Evolutionary conservation across 2,797 vertebrate species (phyloP).

Genomic region (Tragopan temminckii): DNA sequence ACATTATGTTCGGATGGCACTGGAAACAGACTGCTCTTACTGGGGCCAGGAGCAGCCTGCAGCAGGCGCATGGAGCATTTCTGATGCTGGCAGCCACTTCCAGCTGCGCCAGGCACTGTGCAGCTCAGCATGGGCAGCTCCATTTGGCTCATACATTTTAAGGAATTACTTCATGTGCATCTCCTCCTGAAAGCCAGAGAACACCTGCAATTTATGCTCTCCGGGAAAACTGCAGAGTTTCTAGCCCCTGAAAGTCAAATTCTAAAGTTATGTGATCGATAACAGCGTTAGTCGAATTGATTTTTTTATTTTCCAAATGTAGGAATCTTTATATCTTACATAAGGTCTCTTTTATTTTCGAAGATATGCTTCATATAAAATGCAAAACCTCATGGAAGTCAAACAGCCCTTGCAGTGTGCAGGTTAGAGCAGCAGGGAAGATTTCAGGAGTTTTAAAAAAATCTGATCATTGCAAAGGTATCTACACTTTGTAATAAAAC

Average conservation of each 20-base stretch:
- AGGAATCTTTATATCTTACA: not conserved
- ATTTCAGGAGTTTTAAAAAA: not conserved
- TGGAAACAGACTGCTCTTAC: not conserved
- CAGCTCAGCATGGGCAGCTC: not conserved
- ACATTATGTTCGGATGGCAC: not conserved
- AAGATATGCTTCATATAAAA: not conserved
- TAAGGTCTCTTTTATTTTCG: not conserved
- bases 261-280: not conserved
- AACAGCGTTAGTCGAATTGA: not conserved
- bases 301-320: not conserved
- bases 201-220: not conserved
- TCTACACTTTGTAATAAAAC: not conserved
- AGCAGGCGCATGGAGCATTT: not conserved
- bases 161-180: not conserved
- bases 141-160: not conserved
- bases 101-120: not conserved
- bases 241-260: not conserved
- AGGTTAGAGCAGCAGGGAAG: not conserved
- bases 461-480: not conserved
- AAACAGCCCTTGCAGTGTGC: not conserved
- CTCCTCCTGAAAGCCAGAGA: not conserved
- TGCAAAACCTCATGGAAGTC: not conserved
- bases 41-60: not conserved
- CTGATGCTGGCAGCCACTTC: not conserved
- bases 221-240: not conserved